These are phyloP conservation scores for Leptodactylus fallax DNA, from an alignment of 2,797 vertebrate genomes.

Conservation along the genomic window DNA sequence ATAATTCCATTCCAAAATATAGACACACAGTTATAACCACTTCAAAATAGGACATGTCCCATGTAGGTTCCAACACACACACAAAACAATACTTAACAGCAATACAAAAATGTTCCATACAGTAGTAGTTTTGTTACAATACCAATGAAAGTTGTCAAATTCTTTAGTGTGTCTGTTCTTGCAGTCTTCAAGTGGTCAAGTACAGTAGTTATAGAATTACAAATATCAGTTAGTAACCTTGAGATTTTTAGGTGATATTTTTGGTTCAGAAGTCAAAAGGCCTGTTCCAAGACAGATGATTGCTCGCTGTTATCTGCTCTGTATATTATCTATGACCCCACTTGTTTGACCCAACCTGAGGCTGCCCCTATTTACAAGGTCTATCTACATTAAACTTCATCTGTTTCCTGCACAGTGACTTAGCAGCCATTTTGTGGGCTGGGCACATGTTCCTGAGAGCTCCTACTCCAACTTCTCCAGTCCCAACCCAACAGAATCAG, in stretches of 20 bases:
- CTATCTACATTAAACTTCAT: conserved; percentile 78
- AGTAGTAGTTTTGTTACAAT: conserved; percentile 85
- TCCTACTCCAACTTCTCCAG: background rate
- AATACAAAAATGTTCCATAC: conserved; percentile 82
- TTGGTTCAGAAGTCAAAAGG: conserved; percentile 83
- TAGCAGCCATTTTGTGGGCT: conserved; percentile 24
- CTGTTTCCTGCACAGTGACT: conserved; percentile 30
- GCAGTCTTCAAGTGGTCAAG: conserved; percentile 78
- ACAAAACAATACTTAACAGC: conserved; percentile 85
- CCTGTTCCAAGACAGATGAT: conserved; percentile 75
- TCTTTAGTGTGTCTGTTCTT: conserved; percentile 77
- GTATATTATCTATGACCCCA: conserved; percentile 73
- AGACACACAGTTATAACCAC: conserved; percentile 88
- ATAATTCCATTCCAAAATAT: conserved; percentile 89
- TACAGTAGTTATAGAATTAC: conserved; percentile 77
- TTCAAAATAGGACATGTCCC: conserved; percentile 89
- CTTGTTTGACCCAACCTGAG: conserved; percentile 70
- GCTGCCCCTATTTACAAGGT: conserved; percentile 79
- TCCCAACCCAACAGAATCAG: background rate
- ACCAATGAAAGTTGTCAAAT: conserved; percentile 80
- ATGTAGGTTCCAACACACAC: conserved; percentile 80
- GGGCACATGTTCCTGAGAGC: conserved; percentile 7
- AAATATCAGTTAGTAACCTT: conserved; percentile 78
- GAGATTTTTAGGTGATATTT: conserved; percentile 73
- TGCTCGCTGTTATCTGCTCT: conserved; percentile 71